phyloP scores from a whole-genome alignment of 2,888 invertebrate genomes.

The Priocnemis perturbator region DNA sequence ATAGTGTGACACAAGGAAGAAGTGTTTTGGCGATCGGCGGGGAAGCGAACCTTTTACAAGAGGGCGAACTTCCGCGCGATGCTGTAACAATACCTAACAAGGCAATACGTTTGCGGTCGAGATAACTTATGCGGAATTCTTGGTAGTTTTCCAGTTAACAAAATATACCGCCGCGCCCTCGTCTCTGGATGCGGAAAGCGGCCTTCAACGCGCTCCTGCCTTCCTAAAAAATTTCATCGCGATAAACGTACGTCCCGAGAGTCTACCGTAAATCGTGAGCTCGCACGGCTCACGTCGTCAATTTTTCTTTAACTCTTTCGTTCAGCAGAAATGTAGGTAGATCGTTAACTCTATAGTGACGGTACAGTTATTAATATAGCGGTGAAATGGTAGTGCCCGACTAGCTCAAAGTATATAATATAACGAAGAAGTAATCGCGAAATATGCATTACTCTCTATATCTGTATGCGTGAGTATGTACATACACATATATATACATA shows the following conservation, averaged over 20 bases:
- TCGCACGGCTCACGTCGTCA: background rate
- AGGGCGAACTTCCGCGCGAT: too few relatives aligned
- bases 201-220: too few relatives aligned
- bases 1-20: too few relatives aligned
- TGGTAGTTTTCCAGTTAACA: too few relatives aligned
- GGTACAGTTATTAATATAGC: constrained; percentile 2
- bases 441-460: constrained; percentile 54
- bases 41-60: too few relatives aligned
- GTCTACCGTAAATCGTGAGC: background rate
- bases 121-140: too few relatives aligned
- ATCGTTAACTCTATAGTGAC: background rate
- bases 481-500: constrained; percentile 26
- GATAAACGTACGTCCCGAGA: background rate
- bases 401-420: constrained; percentile 57
- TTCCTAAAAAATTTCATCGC: too few relatives aligned
- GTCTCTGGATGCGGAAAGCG: too few relatives aligned
- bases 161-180: too few relatives aligned
- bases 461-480: constrained; percentile 12
- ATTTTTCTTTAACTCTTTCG: background rate
- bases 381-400: constrained; percentile 46
- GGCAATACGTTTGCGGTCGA: too few relatives aligned
- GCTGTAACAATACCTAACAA: too few relatives aligned
- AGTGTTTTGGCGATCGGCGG: too few relatives aligned
- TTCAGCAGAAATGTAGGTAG: background rate
- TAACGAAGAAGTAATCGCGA: constrained; percentile 60